Conservation (phyloP, 2,888 invertebrate genomes). For the Smittia sp. region DNA sequence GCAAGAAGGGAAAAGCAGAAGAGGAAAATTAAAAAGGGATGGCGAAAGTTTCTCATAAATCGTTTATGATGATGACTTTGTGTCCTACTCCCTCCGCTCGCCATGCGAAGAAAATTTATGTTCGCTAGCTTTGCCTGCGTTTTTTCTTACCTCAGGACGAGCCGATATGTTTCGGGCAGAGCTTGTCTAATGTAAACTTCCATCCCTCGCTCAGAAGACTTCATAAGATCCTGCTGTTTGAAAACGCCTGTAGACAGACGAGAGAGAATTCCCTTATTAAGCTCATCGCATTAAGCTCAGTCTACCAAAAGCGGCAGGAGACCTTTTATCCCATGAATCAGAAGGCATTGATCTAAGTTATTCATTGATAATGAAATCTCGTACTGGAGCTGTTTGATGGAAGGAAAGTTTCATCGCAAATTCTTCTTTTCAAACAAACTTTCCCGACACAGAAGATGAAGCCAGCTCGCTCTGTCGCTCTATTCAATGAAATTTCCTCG, state of each 20-base stretch:
- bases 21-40: background rate
- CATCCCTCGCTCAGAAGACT: constrained; percentile 63
- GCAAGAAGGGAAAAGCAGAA: background rate
- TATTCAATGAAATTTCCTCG: no score
- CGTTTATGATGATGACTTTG: background rate
- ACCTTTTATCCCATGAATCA: no score
- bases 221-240: constrained; percentile 79
- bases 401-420: no score
- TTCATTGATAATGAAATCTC: no score
- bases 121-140: background rate
- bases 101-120: background rate
- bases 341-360: no score
- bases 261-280: no score
- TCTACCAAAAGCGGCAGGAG: no score
- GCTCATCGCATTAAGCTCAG: no score
- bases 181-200: constrained; percentile 79
- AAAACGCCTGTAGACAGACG: constrained; percentile 64
- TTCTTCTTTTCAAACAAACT: no score
- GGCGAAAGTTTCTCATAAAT: background rate
- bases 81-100: background rate
- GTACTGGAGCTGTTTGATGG: no score
- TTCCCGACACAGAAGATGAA: no score
- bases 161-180: constrained; percentile 64
- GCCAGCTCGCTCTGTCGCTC: no score
- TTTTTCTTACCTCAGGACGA: constrained; percentile 55